Conservation (phyloP, 2,113 vertebrate species). For the Salvelinus fontinalis region DNA sequence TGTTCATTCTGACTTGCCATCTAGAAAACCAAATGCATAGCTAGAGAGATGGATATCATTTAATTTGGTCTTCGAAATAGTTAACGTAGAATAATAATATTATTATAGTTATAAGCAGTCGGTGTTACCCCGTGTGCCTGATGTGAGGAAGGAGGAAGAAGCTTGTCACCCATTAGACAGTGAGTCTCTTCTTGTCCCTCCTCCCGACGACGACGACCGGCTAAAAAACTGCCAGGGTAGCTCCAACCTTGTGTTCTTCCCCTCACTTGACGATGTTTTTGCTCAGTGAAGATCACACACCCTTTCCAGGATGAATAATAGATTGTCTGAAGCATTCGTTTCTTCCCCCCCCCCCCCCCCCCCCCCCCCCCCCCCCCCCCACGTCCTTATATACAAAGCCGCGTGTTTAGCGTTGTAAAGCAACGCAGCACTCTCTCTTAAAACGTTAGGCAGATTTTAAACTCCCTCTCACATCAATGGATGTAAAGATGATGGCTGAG, state of each 20-base stretch:
- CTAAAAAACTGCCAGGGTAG: constrained; percentile 21
- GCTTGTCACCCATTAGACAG: constrained; percentile 30
- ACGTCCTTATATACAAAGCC: neutral
- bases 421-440: constrained; percentile 25
- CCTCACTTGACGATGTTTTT: constrained; percentile 8
- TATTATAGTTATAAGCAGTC: too few relatives aligned
- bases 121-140: too few relatives aligned
- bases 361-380: neutral
- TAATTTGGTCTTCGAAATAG: too few relatives aligned
- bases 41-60: too few relatives aligned
- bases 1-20: too few relatives aligned
- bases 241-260: constrained; percentile 4
- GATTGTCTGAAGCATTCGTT: constrained; percentile 25
- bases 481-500: neutral
- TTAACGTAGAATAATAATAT: too few relatives aligned
- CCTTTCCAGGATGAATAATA: constrained; percentile 44
- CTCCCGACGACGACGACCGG: neutral
- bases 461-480: constrained; percentile 1
- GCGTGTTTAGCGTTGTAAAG: constrained; percentile 13
- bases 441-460: constrained; percentile 50
- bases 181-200: constrained; percentile 5
- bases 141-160: constrained; percentile 3
- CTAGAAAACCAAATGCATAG: too few relatives aligned
- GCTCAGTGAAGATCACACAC: constrained; percentile 25
- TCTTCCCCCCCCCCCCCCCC: too few relatives aligned